Conservation (phyloP, 1,140 invertebrate species). For the Drosophila miranda region DNA sequence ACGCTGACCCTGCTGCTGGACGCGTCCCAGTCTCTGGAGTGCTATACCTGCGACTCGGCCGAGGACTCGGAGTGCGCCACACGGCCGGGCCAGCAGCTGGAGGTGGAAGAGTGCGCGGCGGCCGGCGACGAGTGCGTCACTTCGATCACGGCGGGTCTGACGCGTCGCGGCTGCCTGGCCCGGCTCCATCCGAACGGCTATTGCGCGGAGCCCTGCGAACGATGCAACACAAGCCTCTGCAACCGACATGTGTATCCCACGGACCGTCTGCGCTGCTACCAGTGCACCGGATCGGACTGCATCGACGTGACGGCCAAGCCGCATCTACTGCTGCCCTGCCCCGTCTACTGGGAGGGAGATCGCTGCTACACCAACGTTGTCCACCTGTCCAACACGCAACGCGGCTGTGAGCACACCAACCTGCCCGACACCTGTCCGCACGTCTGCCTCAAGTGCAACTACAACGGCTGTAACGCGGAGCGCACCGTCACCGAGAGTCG, state of each 20-base stretch:
- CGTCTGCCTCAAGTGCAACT: slow-evolving; percentile 75
- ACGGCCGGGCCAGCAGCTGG: slow-evolving; percentile 65
- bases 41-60: slow-evolving; percentile 70
- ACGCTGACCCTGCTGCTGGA: slow-evolving; percentile 1
- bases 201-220: slow-evolving; percentile 66
- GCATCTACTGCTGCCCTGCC: slow-evolving; percentile 59
- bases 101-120: slow-evolving; percentile 63
- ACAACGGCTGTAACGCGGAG: slow-evolving; percentile 70
- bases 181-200: slow-evolving; percentile 62
- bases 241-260: slow-evolving; percentile 67
- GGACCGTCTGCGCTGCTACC: slow-evolving; percentile 68
- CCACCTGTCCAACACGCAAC: slow-evolving; percentile 53
- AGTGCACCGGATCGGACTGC: slow-evolving; percentile 63
- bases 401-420: slow-evolving; percentile 68
- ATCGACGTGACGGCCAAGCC: slow-evolving; percentile 57
- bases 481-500: slow-evolving; percentile 51
- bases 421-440: slow-evolving; percentile 56
- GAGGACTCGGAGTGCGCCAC: slow-evolving; percentile 69
- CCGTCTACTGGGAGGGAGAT: slow-evolving; percentile 58
- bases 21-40: slow-evolving; percentile 40
- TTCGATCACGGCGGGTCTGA: slow-evolving; percentile 62
- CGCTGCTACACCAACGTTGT: slow-evolving; percentile 71
- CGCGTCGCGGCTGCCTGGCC: slow-evolving; percentile 62
- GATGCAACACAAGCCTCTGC: slow-evolving; percentile 64
- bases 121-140: slow-evolving; percentile 58